Conservation (phyloP, 2,113 vertebrate species). For the Copsychus sechellarum region DNA sequence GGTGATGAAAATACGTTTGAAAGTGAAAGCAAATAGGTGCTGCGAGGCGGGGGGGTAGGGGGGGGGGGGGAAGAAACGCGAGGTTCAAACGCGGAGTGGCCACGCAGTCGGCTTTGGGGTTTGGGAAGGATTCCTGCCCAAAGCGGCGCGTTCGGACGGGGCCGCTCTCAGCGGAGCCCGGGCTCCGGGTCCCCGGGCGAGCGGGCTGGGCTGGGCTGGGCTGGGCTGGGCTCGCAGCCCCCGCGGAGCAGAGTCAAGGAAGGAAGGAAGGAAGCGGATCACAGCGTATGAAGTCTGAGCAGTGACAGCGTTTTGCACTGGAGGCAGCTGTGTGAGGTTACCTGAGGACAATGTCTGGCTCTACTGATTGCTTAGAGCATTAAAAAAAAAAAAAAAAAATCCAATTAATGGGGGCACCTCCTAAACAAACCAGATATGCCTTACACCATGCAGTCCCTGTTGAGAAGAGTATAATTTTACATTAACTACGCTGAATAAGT, state of each 20-base stretch:
- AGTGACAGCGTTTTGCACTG: conserved; percentile 57
- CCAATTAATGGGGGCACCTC: conserved; percentile 40
- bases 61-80: no score
- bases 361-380: conserved; percentile 24
- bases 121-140: background rate
- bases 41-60: background rate
- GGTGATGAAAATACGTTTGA: background rate
- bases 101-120: accelerated
- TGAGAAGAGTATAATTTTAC: conserved; percentile 53
- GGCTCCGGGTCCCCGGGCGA: background rate
- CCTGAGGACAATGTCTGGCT: conserved; percentile 67
- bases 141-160: accelerated
- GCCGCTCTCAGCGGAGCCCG: background rate
- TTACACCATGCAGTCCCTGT: background rate
- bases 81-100: background rate
- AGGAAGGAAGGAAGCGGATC: conserved; percentile 19
- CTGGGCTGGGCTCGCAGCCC: background rate
- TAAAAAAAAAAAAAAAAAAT: background rate
- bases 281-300: conserved; percentile 7
- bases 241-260: background rate
- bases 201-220: background rate
- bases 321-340: conserved; percentile 58
- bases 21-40: background rate
- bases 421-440: conserved; percentile 50
- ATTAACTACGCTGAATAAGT: conserved; percentile 48